phyloP scores from a whole-genome alignment of 1,140 invertebrate species.

The Drosophila sp. region DNA sequence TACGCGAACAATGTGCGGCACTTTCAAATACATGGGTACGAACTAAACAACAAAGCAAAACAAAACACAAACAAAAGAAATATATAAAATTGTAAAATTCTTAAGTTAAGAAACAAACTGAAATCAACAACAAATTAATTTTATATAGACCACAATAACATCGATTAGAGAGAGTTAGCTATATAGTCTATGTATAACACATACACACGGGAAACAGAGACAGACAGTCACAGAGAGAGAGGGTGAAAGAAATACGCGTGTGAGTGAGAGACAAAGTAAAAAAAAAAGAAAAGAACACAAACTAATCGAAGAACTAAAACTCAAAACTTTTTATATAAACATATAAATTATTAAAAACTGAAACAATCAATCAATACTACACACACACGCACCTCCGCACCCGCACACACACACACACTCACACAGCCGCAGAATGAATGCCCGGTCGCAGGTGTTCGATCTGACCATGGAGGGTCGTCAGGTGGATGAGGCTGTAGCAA shows the following conservation, averaged over 20 bases:
- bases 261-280: conserved; percentile 10
- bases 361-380: not conserved
- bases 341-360: not conserved
- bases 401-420: not conserved
- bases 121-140: conserved; percentile 10
- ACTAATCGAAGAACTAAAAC: not conserved
- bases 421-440: conserved; percentile 89
- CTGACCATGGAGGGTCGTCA: conserved; percentile 95
- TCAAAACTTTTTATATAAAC: conserved; percentile 1
- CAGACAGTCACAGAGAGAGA: conserved; percentile 17
- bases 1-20: conserved; percentile 95
- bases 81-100: conserved; percentile 17
- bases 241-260: conserved; percentile 11
- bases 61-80: conserved; percentile 33
- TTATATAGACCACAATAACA: conserved; percentile 6
- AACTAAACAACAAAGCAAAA: conserved; percentile 34
- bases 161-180: conserved; percentile 16
- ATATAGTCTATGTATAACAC: not conserved
- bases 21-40: conserved; percentile 94
- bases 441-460: conserved; percentile 93
- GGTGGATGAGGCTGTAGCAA: conserved; percentile 96
- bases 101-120: not conserved
- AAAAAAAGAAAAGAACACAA: conserved; percentile 3
- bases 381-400: not conserved
- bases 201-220: conserved; percentile 1